Base-by-base conservation (phyloP, 2,888 invertebrate species). In the Rhodophaea formosa region DNA sequence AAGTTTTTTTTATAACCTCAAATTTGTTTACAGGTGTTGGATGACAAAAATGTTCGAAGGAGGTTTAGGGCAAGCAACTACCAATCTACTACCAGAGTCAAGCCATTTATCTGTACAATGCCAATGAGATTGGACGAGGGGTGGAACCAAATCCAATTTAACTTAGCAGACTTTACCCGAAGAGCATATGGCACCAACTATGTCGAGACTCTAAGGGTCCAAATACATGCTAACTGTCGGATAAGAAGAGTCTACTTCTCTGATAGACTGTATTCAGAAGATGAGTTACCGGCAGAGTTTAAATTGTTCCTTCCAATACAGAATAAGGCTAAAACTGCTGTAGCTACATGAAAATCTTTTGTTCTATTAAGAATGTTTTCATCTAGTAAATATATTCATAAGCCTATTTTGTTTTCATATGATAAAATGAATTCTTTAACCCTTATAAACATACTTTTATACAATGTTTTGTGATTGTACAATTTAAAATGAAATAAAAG, bases 21-120 rank as follows among this genome's bases (percentile, higher is more conserved):
- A 70, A 54, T 14, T 30, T 70, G 46, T 77, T 71, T 77, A 47
- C 77, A 98, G 97, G 96, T 98, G 59, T 91, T 98, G 70, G 98
- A 99, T 86, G 98, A 99, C 84, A 98, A 98, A 86, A 97, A 97
- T 88, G 96, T 98, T 43, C 92, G 97, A 62, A 89, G 98, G 75
- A 82, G 94, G 66, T 97, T 98, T 85, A 92, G 98, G 69, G 97
- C 98, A 7, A 98, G 98, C 76, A 99, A 99, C 87, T 99, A 97
- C 85, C 98, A 98, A 80, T 97, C 97, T 44, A 97, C 97, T 12
- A 98, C 98, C 0, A 91, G 97, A 72, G 97, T 98, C 8, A 97
- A 97, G 81, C 97, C 98, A n/a, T 99, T 98, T 80, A 98, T 98
- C 72, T 98, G 98, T 76, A 97, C 98, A 7, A 98, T 98, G 98